Conservation (phyloP, 2,113 vertebrate genomes). For the Oceanodroma tethys region DNA sequence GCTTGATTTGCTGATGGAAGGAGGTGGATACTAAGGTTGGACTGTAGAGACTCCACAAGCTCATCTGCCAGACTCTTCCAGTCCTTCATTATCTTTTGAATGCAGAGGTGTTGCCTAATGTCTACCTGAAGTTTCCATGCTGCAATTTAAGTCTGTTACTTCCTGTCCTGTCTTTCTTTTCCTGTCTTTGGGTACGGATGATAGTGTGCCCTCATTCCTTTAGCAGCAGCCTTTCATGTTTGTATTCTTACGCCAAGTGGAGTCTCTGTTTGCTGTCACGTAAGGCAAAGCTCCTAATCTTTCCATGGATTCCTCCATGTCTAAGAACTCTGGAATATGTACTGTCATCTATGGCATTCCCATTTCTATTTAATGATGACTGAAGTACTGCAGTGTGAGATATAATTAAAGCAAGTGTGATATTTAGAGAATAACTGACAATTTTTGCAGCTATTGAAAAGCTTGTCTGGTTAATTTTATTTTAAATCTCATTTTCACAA, state of each 20-base stretch:
- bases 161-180: not conserved
- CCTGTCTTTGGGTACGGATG: not conserved
- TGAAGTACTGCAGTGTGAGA: not conserved
- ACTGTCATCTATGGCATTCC: not conserved
- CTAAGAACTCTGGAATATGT: not conserved
- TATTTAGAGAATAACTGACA: conserved; percentile 5
- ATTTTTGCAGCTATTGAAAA: conserved; percentile 16
- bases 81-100: not conserved
- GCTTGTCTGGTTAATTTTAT: conserved; percentile 24
- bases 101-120: not conserved
- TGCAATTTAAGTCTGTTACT: not conserved
- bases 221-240: not conserved
- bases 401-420: conserved; percentile 3
- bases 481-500: conserved; percentile 58
- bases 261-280: not conserved
- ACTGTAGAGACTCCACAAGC: not conserved
- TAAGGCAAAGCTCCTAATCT: not conserved
- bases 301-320: not conserved
- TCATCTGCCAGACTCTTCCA: not conserved
- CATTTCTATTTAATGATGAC: not conserved
- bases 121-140: not conserved
- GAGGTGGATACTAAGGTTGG: not conserved
- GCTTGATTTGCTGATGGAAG: not conserved
- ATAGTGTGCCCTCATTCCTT: not conserved
- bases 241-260: not conserved